Percentiles rank a stretch among this genome's conserved stretches.
phyloP scores from a whole-genome alignment of 2,888 invertebrate genomes.

The Oeneis ivallda region DNA sequence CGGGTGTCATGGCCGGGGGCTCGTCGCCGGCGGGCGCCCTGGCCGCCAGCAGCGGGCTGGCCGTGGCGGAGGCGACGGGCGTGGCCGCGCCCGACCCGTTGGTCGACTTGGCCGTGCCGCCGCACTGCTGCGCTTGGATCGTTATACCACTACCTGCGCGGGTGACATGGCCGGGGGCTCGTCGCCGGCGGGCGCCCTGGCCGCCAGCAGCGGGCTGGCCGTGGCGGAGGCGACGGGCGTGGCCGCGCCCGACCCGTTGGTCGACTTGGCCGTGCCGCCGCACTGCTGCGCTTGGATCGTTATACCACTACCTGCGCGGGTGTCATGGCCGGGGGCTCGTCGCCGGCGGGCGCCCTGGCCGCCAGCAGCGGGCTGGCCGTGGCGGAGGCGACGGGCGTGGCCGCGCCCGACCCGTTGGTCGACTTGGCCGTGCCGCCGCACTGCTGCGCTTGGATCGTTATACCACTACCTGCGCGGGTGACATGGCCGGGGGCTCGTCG shows the following conservation, averaged over 20 bases:
- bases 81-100: not conserved
- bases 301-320: not conserved
- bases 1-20: not conserved
- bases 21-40: too few species aligned
- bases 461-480: not conserved
- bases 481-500: not conserved
- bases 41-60: constrained; percentile 1
- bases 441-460: not conserved
- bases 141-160: not conserved
- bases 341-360: too few species aligned
- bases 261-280: not conserved
- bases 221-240: not conserved
- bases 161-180: not conserved
- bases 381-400: not conserved
- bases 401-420: not conserved
- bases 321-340: not conserved
- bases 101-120: not conserved
- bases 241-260: not conserved
- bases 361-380: not conserved
- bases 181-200: not conserved
- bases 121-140: not conserved
- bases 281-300: not conserved
- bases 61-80: not conserved
- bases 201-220: not conserved
- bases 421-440: not conserved